These are phyloP conservation scores for Zosterops japonicus DNA, from an alignment of 2,113 vertebrate genomes.

Conservation along the genomic window DNA sequence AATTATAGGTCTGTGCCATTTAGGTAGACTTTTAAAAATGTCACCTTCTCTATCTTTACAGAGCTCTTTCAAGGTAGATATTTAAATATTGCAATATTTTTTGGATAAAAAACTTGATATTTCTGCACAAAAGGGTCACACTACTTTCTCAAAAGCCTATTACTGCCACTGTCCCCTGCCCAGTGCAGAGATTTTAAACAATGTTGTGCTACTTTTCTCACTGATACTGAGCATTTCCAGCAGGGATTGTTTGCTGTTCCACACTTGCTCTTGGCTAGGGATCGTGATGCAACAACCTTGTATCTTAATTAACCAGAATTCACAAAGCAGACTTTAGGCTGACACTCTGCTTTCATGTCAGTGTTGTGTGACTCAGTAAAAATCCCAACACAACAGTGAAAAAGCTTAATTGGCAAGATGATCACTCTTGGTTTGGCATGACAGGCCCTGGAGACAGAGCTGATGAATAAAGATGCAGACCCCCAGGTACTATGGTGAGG, in stretches of 20 bases:
- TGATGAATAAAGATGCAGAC: not conserved
- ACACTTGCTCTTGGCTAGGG: not conserved
- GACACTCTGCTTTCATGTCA: not conserved
- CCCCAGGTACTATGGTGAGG: not conserved
- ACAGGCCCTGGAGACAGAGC: not conserved
- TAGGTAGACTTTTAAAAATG: not conserved
- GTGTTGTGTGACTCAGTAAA: not conserved
- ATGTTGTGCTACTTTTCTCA: not conserved
- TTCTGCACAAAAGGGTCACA: not conserved
- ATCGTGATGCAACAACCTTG: not conserved
- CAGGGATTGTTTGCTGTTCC: not conserved
- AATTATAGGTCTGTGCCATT: not conserved
- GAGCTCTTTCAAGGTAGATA: not conserved
- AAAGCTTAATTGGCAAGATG: not conserved
- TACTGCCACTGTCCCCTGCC: not conserved
- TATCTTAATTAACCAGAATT: not conserved
- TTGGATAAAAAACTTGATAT: not conserved
- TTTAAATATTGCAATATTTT: not conserved
- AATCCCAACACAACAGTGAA: not conserved
- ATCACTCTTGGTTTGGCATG: not conserved
- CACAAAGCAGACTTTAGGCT: not conserved
- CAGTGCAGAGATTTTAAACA: not conserved
- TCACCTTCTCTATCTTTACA: not conserved
- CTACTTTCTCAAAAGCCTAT: accelerated
- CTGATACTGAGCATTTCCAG: not conserved